Evolutionary conservation across 1,140 invertebrate genomes (phyloP), one percentile per base, ranked within the genome.

Genomic region (Araneus ventricosus): DNA sequence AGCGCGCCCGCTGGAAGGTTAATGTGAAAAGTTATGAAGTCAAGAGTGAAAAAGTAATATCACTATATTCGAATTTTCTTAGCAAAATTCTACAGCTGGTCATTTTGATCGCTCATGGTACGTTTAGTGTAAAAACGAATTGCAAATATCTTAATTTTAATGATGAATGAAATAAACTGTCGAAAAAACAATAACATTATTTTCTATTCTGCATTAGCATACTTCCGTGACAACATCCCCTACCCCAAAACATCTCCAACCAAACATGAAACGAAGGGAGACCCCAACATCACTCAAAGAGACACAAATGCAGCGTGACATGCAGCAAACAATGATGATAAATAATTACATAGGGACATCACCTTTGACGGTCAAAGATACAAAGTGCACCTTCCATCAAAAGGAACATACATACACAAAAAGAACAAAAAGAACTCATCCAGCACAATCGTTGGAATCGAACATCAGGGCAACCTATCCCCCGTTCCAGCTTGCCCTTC

Each of bases 281-380:
- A 27, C 63, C 63, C n/a, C 6, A 0, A 2, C 27, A 3, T 67
- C 63, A 30, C 6, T 27, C 2, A 67, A 14, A 67, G 27, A 30
- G 24, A 67, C 8, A 14, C 17, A 34, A 22, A 75, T 75, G 70
- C 70, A 20, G 5, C 20, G 30, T 22, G 70, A 75, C 70, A 75
- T 30, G 27, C 70, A 75, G 34, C 70, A 75, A 14, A 75, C 34
- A 75, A 75, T 75, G 30, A 75, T 37, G 20, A 75, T 75, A 37
- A 75, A 75, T 75, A 75, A 75, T 75, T 75, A 75, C 70, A 37
- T 20, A 5, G 70, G 4, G 30, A 75, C 70, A 75, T 75, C 70
- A 75, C 30, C 70, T 75, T 75, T 75, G 70, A 75, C 70, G 70
- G 30, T 75, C 70, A 75, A 75, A 34, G 70, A 75, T 75, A 75